Evolutionary conservation across 2,888 invertebrate species (phyloP).

Genomic region (Chesias legatella): DNA sequence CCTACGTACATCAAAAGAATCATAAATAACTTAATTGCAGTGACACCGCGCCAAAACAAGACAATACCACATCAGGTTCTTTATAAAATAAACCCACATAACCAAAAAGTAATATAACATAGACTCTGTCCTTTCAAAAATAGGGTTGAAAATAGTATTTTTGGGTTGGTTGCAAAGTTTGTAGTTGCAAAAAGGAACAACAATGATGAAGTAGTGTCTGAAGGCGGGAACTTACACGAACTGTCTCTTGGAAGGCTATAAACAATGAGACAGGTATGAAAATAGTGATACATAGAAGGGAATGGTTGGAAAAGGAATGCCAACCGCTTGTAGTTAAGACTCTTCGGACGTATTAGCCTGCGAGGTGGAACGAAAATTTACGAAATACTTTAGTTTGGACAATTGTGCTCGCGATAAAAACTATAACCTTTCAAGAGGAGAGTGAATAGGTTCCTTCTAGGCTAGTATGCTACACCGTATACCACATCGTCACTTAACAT

Average conservation of each 20-base stretch:
- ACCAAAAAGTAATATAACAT: neutral
- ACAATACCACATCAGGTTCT: neutral
- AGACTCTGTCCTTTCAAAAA: neutral
- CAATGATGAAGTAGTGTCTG: conserved; percentile 51
- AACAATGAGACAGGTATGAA: conserved; percentile 33
- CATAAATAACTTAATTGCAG: neutral
- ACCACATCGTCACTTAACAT: too few species aligned
- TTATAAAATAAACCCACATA: conserved; percentile 5
- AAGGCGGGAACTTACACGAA: conserved; percentile 50
- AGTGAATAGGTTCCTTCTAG: too few species aligned
- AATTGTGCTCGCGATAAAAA: too few species aligned
- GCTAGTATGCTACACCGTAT: too few species aligned
- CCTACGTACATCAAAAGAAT: too few species aligned
- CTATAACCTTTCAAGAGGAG: too few species aligned
- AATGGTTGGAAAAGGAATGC: too few species aligned
- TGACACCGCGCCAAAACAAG: conserved; percentile 1
- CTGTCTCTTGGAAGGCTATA: conserved; percentile 32
- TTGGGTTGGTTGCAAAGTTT: neutral
- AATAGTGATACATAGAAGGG: conserved; percentile 33
- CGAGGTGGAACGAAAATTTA: too few species aligned
- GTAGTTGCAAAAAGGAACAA: conserved; percentile 38
- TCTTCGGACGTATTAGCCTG: too few species aligned
- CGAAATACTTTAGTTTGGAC: too few species aligned
- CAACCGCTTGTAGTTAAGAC: too few species aligned
- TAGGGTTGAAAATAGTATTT: neutral